These are phyloP conservation scores for Polymixis flavicincta DNA, from an alignment of 2,888 invertebrate genomes.

Conservation along the genomic window DNA sequence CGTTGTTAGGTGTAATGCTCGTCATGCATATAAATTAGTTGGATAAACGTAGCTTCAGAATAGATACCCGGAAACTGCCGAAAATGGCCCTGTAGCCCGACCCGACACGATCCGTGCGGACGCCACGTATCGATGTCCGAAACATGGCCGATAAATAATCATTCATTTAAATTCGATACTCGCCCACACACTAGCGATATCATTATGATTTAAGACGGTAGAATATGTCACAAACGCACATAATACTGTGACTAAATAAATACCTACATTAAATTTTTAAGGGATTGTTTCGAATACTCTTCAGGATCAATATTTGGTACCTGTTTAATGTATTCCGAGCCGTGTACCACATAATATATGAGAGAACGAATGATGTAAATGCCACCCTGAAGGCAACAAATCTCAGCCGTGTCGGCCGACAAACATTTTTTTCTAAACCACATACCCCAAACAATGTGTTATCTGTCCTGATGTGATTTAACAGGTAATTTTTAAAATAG, in stretches of 20 bases:
- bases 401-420: conserved; percentile 83
- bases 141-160: conserved; percentile 83
- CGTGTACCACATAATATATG: conserved; percentile 80
- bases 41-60: conserved; percentile 64
- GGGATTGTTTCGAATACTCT: conserved; percentile 54
- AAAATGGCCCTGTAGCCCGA: conserved; percentile 78
- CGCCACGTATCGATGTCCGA: conserved; percentile 79
- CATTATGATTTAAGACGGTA: conserved; percentile 78
- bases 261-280: conserved; percentile 58
- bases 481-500: conserved; percentile 89
- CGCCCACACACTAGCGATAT: conserved; percentile 82
- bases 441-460: conserved; percentile 87
- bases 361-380: conserved; percentile 81
- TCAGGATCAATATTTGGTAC: conserved; percentile 69
- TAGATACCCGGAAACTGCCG: conserved; percentile 82
- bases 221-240: conserved; percentile 68
- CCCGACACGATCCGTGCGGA: conserved; percentile 69
- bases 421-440: conserved; percentile 87
- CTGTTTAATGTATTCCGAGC: conserved; percentile 74
- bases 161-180: conserved; percentile 86
- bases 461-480: conserved; percentile 90
- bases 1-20: conserved; percentile 71
- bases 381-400: conserved; percentile 89
- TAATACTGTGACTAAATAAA: conserved; percentile 61
- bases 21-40: conserved; percentile 79